Conservation (phyloP, 2,888 invertebrate genomes). For the Lasioglossum villosulum region DNA sequence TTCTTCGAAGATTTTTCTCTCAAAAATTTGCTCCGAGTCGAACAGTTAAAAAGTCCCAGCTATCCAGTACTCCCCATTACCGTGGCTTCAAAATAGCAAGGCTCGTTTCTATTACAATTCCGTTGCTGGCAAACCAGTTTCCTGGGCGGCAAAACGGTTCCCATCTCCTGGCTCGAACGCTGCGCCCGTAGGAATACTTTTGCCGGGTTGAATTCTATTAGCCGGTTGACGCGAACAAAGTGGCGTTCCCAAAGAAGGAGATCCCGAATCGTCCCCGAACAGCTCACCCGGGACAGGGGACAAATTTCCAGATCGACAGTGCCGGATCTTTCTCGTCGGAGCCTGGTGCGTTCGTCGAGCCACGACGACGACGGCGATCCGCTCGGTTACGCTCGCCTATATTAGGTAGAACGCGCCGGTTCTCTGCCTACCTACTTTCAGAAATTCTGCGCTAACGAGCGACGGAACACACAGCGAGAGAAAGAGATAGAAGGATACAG, state of each 20-base stretch:
- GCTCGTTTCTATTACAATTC: constrained; percentile 8
- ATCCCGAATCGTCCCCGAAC: constrained; percentile 33
- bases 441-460: constrained; percentile 75
- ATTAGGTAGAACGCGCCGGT: constrained; percentile 72
- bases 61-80: neutral
- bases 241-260: constrained; percentile 27
- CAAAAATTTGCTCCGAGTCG: neutral
- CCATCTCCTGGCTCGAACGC: neutral
- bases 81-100: neutral
- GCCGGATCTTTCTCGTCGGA: constrained; percentile 53
- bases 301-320: constrained; percentile 64
- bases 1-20: neutral
- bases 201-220: constrained; percentile 12
- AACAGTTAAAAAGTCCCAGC: neutral
- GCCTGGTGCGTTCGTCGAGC: constrained; percentile 8
- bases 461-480: constrained; percentile 24
- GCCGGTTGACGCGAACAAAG: constrained; percentile 29
- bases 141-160: constrained; percentile 9
- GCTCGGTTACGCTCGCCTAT: constrained; percentile 58
- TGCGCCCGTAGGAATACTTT: constrained; percentile 9
- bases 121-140: constrained; percentile 12
- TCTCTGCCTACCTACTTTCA: constrained; percentile 71
- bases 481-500: neutral
- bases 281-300: constrained; percentile 20
- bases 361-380: neutral